Conservation (phyloP, 2,797 vertebrate species). For the Craterocephalus amniculus region DNA sequence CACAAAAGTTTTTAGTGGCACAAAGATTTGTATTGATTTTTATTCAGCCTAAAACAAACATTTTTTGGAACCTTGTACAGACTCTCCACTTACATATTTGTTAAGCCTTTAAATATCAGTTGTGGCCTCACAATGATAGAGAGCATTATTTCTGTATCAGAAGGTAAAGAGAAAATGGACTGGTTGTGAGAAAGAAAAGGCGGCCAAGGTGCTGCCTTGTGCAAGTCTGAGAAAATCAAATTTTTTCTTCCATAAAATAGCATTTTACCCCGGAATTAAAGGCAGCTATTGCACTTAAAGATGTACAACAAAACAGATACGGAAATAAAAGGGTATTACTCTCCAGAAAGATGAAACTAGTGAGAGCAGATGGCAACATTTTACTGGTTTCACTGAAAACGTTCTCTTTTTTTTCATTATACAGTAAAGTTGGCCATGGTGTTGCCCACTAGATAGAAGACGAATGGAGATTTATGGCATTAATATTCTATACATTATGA, state of each 20-base stretch:
- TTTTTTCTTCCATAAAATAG: conserved; percentile 67
- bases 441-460: conserved; percentile 39
- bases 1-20: conserved; percentile 26
- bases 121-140: conserved; percentile 52
- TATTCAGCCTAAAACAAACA: conserved; percentile 20
- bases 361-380: conserved; percentile 35
- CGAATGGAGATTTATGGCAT: conserved; percentile 68
- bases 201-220: conserved; percentile 57
- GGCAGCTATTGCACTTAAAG: conserved; percentile 26
- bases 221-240: conserved; percentile 73
- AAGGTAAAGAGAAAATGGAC: conserved; percentile 39
- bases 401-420: conserved; percentile 60
- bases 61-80: conserved; percentile 38
- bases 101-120: conserved; percentile 64
- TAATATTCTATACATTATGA: conserved; percentile 76
- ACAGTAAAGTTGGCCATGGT: conserved; percentile 47
- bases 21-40: conserved; percentile 14
- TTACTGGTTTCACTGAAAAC: conserved; percentile 40
- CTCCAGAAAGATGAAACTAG: conserved; percentile 2
- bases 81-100: conserved; percentile 57
- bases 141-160: conserved; percentile 77
- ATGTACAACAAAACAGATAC: conserved; percentile 47
- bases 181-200: conserved; percentile 38
- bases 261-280: conserved; percentile 62
- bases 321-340: conserved; percentile 44